Evolutionary conservation across 1,140 invertebrate genomes (phyloP).

Genomic region (Mactra quadrangularis): DNA sequence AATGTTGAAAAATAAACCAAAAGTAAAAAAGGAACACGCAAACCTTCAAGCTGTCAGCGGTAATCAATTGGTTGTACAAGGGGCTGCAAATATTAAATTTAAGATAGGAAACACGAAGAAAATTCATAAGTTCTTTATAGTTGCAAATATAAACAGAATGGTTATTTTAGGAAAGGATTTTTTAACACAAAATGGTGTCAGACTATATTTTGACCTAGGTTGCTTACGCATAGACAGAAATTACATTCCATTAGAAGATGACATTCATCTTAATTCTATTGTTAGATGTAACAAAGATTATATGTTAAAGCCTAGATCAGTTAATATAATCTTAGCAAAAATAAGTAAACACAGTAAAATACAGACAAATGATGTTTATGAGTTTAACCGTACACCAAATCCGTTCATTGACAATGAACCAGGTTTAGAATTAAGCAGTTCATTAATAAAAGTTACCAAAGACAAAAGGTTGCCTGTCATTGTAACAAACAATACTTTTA

Average conservation of each 20-base stretch:
- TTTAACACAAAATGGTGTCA: neutral
- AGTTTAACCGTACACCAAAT: neutral
- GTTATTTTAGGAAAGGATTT: conserved; percentile 42
- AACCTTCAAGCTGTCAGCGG: conserved; percentile 12
- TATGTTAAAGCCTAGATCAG: neutral
- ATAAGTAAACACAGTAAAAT: neutral
- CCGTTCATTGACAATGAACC: neutral
- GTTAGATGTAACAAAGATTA: neutral
- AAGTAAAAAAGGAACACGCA: neutral
- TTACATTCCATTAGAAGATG: neutral
- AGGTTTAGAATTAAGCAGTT: neutral
- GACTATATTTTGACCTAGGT: conserved; percentile 17
- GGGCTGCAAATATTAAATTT: neutral
- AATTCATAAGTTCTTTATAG: conserved; percentile 10
- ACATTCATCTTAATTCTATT: conserved; percentile 11
- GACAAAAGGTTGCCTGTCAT: too few species aligned
- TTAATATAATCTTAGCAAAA: neutral
- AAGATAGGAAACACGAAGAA: neutral
- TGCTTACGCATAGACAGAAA: neutral
- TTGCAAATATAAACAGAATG: conserved; percentile 30
- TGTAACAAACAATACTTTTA: too few species aligned
- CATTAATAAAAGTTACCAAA: too few species aligned
- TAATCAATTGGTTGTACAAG: neutral
- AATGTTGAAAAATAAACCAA: neutral
- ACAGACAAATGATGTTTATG: neutral